phyloP scores from a whole-genome alignment of 2,113 vertebrate species.

The Coptodon rendalli region DNA sequence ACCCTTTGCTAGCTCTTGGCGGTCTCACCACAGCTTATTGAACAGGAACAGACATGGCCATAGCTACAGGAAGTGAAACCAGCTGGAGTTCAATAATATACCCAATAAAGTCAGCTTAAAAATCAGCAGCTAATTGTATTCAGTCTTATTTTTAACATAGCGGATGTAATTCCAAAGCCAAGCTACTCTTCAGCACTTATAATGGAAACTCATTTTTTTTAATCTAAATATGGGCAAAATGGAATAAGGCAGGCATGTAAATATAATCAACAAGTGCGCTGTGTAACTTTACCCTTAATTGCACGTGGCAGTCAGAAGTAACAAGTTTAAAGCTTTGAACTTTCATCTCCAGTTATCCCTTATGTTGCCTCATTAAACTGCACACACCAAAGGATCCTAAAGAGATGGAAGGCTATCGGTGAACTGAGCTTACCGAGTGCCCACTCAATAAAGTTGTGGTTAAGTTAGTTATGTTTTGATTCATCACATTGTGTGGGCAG shows the following conservation, averaged over 20 bases:
- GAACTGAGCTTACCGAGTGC: not conserved
- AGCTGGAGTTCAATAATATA: not conserved
- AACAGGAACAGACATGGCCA: not conserved
- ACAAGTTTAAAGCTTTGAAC: conserved; percentile 26
- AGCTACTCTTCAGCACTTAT: not conserved
- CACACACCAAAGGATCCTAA: not conserved
- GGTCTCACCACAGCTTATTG: not conserved
- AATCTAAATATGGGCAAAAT: not conserved
- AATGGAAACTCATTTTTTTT: not conserved
- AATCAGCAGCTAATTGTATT: not conserved
- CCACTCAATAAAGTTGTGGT: not conserved
- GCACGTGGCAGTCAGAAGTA: not conserved
- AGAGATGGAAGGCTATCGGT: not conserved
- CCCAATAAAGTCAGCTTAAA: not conserved
- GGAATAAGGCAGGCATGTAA: not conserved
- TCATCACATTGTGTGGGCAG: conserved; percentile 14
- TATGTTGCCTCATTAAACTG: conserved; percentile 21
- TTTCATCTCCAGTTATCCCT: not conserved
- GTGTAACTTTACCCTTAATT: not conserved
- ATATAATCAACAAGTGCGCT: not conserved
- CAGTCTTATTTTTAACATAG: not conserved
- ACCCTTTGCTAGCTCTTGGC: rapidly evolving
- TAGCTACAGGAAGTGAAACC: not conserved
- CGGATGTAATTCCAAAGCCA: not conserved
- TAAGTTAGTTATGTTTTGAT: conserved; percentile 21